These are phyloP conservation scores for Acanthis flammea DNA, from an alignment of 2,797 vertebrate species.

Conservation along the genomic window DNA sequence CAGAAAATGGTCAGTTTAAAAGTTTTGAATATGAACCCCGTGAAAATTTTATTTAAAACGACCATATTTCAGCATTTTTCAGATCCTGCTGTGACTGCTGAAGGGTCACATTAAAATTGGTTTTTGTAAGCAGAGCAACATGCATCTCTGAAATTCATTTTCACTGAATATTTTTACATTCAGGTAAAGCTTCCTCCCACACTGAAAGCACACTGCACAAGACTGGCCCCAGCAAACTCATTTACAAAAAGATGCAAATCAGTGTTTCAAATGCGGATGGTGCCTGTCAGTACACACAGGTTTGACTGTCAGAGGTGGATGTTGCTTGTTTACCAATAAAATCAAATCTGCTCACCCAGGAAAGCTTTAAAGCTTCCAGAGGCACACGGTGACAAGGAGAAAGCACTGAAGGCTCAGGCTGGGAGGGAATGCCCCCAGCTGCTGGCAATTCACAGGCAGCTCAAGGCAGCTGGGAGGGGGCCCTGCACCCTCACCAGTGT, in stretches of 20 bases:
- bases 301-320: neutral
- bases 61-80: neutral
- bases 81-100: neutral
- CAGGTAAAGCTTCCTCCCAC: neutral
- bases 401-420: neutral
- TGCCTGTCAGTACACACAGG: neutral
- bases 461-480: neutral
- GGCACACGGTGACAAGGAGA: neutral
- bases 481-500: neutral
- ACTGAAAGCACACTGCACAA: neutral
- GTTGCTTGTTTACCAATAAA: neutral
- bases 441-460: neutral
- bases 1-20: neutral
- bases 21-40: neutral
- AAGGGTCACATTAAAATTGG: neutral
- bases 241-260: neutral
- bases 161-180: neutral
- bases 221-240: neutral
- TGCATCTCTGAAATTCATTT: neutral
- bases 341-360: neutral
- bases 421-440: neutral
- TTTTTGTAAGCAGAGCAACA: neutral
- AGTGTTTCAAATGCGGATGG: neutral
- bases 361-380: neutral
- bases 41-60: neutral